Evolutionary conservation across 1,140 invertebrate genomes (phyloP), one percentile per base, ranked within the genome.

Genomic region (Olivierus martensii): DNA sequence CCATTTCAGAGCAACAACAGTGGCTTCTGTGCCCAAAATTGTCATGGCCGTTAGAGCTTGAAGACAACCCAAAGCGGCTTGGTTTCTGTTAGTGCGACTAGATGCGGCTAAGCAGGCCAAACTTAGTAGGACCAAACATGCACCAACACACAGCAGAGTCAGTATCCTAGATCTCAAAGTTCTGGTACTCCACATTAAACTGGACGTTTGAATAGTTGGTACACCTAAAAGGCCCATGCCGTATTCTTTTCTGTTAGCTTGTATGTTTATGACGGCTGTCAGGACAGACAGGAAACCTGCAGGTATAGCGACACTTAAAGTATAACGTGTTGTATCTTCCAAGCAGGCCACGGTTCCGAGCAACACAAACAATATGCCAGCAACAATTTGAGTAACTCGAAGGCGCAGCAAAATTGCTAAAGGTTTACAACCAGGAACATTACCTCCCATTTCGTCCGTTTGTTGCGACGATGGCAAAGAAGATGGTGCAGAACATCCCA

Each of bases 261-360:
- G 49, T 34, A 51, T 45, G 15, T 45, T 18, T 9, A 22, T 11
- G n/a, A 34, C 21, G 14, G 39, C 49, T 1, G 49, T n/a, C 14
- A 51, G 36, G 2, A 51, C 49, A 7, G 49, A 21, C 4, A 51
- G 49, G 14, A 34, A 41, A 6, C 49, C 49, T 10, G 39, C 36
- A 14, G 49, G 49, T 5, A 51, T 42, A 14, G 17, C 49, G 12
- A 51, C 12, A 14, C 49, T 36, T 35, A 51, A 19, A n/a, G 49
- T 43, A n/a, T 12, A 14, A 14, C 49, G 36, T 11, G 38, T 43
- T 12, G 11, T 42, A 3, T 15, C 18, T 10, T 52, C 43, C 18
- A 52, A 41, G 19, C 51, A 52, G n/a, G 51, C 51, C 11, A 52
- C 51, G 15, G 46, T 21, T n/a, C 51, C 51, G 11, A 52, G 34